Percentiles rank a stretch among this genome's conserved stretches.
phyloP scores from a whole-genome alignment of 2,888 invertebrate genomes.

The Phorcus lineatus region DNA sequence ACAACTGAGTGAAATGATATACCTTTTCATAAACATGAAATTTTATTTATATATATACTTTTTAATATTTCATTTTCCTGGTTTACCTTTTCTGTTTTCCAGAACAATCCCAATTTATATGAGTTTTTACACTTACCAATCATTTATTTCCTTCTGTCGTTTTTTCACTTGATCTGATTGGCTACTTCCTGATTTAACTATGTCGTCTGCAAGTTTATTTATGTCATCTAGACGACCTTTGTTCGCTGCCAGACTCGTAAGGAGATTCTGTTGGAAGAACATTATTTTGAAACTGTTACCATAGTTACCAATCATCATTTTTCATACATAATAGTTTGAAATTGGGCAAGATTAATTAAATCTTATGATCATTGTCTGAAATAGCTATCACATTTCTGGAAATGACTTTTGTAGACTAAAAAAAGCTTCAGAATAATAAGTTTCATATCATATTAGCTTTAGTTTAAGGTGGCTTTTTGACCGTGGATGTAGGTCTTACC shows the following conservation, averaged over 20 bases:
- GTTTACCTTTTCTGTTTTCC: no score
- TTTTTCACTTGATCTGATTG: conserved; percentile 87
- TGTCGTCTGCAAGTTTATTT: conserved; percentile 88
- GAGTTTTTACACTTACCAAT: conserved; percentile 78
- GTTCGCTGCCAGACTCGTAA: conserved; percentile 95
- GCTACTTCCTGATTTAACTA: conserved; percentile 89
- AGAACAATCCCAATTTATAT: no score
- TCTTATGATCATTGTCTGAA: neutral
- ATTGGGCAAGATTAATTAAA: neutral
- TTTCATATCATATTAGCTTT: no score
- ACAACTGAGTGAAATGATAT: no score
- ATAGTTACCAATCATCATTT: neutral
- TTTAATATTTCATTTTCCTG: no score
- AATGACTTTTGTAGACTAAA: no score
- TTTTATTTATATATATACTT: no score
- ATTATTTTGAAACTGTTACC: neutral
- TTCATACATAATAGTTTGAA: neutral
- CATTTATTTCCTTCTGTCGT: conserved; percentile 88
- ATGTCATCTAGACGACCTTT: conserved; percentile 93
- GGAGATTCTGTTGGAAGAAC: conserved; percentile 83
- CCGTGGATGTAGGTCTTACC: no score
- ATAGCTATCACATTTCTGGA: no score
- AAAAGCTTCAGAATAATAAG: no score
- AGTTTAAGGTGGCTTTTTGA: no score
- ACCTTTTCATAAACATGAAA: no score